phyloP scores from a whole-genome alignment of 2,113 vertebrate genomes.

The Plotosus lineatus region DNA sequence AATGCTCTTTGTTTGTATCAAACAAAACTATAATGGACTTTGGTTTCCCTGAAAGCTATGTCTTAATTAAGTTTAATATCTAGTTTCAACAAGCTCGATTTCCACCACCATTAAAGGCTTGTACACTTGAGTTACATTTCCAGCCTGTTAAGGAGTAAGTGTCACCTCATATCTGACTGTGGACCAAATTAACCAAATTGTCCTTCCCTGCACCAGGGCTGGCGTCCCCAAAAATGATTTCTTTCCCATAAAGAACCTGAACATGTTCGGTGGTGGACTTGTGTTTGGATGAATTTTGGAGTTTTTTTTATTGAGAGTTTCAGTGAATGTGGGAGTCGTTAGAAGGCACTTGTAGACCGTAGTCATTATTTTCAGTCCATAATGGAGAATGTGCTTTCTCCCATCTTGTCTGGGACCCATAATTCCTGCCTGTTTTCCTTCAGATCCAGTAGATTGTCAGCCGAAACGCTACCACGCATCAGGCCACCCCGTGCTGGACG shows the following conservation, averaged over 20 bases:
- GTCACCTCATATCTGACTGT: not conserved
- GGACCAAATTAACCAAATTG: not conserved
- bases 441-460: conserved; percentile 83
- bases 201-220: not conserved
- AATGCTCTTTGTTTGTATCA: not conserved
- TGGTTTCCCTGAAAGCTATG: not conserved
- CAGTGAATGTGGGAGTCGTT: conserved; percentile 73
- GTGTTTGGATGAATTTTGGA: not conserved
- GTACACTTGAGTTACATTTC: not conserved
- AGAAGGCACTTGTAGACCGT: conserved; percentile 73
- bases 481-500: conserved; percentile 35
- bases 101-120: not conserved
- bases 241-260: not conserved
- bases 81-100: not conserved
- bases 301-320: conserved; percentile 36
- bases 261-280: not conserved
- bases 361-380: conserved; percentile 73
- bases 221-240: not conserved
- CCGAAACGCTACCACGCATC: conserved; percentile 84
- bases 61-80: not conserved
- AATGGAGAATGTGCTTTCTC: conserved; percentile 77
- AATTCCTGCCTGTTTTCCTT: conserved; percentile 59
- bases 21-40: not conserved
- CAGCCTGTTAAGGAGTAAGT: not conserved
- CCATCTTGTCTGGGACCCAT: conserved; percentile 52